Percentiles rank a stretch among this genome's conserved stretches.
Evolutionary conservation across 2,888 invertebrate genomes (phyloP).

Genomic region (Ditula angustiorana): DNA sequence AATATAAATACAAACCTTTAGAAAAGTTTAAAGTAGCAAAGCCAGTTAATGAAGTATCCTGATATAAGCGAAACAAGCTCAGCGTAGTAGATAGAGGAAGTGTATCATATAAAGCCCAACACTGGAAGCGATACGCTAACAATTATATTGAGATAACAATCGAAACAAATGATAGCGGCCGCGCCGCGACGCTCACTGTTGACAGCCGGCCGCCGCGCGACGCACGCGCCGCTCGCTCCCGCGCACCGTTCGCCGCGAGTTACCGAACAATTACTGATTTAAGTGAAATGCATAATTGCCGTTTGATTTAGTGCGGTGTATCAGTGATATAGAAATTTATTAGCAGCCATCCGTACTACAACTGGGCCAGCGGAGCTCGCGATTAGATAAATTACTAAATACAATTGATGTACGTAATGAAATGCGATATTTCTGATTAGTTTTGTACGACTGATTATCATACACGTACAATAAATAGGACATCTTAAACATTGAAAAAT

Average conservation of each 20-base stretch:
- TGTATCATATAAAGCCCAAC: too few relatives aligned
- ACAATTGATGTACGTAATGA: constrained; percentile 16
- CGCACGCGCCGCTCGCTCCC: constrained; percentile 42
- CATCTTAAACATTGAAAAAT: background rate
- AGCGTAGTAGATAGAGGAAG: too few relatives aligned
- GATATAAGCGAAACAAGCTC: too few relatives aligned
- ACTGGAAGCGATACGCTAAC: background rate
- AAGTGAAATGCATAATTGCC: constrained; percentile 50
- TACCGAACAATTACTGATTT: constrained; percentile 15
- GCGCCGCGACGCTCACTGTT: constrained; percentile 40
- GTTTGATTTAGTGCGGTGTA: constrained; percentile 54
- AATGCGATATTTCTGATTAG: constrained; percentile 25
- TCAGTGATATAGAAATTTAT: constrained; percentile 58
- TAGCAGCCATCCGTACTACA: constrained; percentile 43
- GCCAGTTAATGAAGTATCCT: too few relatives aligned
- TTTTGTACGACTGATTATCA: constrained; percentile 9
- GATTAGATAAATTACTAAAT: constrained; percentile 52
- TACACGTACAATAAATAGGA: too few relatives aligned
- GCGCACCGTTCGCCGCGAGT: constrained; percentile 37
- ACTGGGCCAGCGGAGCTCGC: constrained; percentile 49
- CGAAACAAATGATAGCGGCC: constrained; percentile 27
- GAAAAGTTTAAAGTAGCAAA: too few relatives aligned
- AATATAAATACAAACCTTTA: too few relatives aligned
- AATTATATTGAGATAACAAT: constrained; percentile 37
- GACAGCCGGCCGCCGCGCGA: constrained; percentile 39